Percentiles rank a stretch among this genome's conserved stretches.
phyloP scores from a whole-genome alignment of 2,113 vertebrate species.

The Toxotes jaculatrix region DNA sequence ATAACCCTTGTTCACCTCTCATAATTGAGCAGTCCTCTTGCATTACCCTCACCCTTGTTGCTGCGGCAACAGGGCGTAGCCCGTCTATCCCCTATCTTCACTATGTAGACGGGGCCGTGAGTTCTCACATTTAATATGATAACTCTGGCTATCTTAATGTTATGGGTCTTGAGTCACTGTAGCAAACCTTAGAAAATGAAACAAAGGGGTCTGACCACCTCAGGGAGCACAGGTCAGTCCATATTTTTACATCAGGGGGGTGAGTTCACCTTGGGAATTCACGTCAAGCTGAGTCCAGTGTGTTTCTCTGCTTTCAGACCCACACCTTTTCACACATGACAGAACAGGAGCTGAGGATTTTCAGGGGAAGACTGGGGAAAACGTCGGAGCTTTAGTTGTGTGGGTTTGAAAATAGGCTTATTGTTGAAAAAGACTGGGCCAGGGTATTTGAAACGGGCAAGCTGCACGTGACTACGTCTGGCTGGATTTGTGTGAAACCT shows the following conservation, averaged over 20 bases:
- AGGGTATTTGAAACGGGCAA: neutral
- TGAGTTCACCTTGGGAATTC: slow-evolving; percentile 68
- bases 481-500: neutral
- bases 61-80: slow-evolving; percentile 73
- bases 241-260: slow-evolving; percentile 65
- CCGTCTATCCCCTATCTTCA: no score
- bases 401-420: slow-evolving; percentile 56
- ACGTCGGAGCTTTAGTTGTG: slow-evolving; percentile 43
- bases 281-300: slow-evolving; percentile 69
- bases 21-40: slow-evolving; percentile 81
- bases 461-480: neutral
- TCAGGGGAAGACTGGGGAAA: slow-evolving; percentile 7
- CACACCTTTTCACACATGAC: slow-evolving; percentile 66
- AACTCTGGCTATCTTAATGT: no score
- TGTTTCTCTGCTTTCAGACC: slow-evolving; percentile 59
- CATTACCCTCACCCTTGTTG: slow-evolving; percentile 80
- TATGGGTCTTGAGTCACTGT: no score
- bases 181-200: slow-evolving; percentile 65
- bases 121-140: no score
- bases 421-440: slow-evolving; percentile 30
- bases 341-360: slow-evolving; percentile 53
- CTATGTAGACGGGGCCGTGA: no score
- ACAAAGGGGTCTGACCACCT: slow-evolving; percentile 68
- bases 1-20: slow-evolving; percentile 77
- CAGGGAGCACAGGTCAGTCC: slow-evolving; percentile 62